These are phyloP conservation scores for Microtus richardsoni DNA, from an alignment of 2,113 vertebrate species.

Conservation along the genomic window DNA sequence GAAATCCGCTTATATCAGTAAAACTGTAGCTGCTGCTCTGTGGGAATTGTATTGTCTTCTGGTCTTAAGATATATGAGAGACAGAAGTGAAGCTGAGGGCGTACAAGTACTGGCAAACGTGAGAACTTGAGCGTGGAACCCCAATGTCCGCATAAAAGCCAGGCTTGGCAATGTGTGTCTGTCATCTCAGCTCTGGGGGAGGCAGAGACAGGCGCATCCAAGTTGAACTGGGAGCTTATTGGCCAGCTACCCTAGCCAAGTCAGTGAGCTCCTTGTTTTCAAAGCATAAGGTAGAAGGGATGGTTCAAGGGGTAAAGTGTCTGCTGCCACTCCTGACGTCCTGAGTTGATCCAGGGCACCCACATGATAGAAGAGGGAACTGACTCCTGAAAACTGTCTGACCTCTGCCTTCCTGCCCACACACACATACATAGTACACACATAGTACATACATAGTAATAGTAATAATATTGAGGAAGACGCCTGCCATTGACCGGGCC, in stretches of 20 bases:
- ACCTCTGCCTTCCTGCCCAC: background rate
- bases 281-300: background rate
- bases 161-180: too few species aligned
- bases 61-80: background rate
- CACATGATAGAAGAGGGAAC: background rate
- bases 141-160: background rate
- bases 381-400: background rate
- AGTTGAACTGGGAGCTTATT: background rate
- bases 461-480: background rate
- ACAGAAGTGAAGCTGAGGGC: background rate
- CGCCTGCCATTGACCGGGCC: background rate
- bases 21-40: background rate
- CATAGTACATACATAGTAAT: background rate
- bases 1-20: background rate
- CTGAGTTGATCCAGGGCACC: background rate
- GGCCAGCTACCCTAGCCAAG: background rate
- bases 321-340: too few species aligned
- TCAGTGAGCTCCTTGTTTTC: background rate
- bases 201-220: background rate
- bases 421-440: background rate
- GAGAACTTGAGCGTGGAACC: background rate
- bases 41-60: slow-evolving; percentile 29
- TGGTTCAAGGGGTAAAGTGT: background rate
- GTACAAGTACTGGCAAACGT: background rate
- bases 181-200: background rate